Percentiles rank a stretch among this genome's conserved stretches.
Evolutionary conservation across 2,113 vertebrate genomes (phyloP).

Genomic region (Sinocyclocheilus anshuiensis): DNA sequence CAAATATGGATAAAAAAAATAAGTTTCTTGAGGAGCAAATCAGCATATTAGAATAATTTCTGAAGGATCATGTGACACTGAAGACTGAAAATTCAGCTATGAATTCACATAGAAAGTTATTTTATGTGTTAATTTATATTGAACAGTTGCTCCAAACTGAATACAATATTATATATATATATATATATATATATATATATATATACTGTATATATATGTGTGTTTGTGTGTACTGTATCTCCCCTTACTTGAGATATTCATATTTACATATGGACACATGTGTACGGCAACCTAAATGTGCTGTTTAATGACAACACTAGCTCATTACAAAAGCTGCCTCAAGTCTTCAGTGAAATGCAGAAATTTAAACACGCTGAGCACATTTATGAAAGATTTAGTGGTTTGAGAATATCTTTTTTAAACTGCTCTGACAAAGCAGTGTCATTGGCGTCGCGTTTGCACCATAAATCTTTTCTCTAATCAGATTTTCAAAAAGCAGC

Average conservation of each 20-base stretch:
- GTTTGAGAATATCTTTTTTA: constrained; percentile 8
- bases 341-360: neutral
- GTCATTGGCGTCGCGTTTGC: neutral
- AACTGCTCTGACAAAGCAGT: constrained; percentile 9
- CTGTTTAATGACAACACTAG: neutral
- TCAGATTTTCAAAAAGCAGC: constrained; percentile 10
- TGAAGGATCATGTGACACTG: neutral
- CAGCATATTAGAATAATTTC: neutral
- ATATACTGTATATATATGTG: no score
- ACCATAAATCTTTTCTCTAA: constrained; percentile 31
- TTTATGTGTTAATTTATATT: neutral
- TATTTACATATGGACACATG: constrained; percentile 20
- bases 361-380: neutral
- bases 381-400: constrained; percentile 32
- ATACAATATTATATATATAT: neutral
- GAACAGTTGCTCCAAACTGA: neutral
- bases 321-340: constrained; percentile 6
- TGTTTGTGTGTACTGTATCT: no score
- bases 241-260: neutral
- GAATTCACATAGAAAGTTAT: no score
- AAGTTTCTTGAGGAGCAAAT: neutral
- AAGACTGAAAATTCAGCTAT: neutral
- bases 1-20: no score
- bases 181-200: no score
- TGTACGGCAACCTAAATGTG: neutral